phyloP scores from a whole-genome alignment of 2,113 vertebrate genomes.

The Perca fluviatilis region DNA sequence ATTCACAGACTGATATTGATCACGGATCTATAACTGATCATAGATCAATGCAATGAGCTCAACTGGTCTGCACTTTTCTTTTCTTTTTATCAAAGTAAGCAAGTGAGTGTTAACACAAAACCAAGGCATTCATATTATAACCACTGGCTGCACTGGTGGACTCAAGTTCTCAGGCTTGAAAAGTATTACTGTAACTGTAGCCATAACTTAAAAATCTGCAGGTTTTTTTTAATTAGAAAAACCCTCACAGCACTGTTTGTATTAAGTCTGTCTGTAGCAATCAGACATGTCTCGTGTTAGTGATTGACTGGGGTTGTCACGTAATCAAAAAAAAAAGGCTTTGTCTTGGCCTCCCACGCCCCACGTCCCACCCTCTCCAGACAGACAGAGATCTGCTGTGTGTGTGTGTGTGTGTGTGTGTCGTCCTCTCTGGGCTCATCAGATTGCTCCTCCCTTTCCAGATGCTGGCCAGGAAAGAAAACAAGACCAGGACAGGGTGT shows the following conservation, averaged over 20 bases:
- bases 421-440: conserved; percentile 34
- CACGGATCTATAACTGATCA: not conserved
- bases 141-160: not conserved
- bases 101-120: not conserved
- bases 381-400: conserved; percentile 43
- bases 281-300: conserved; percentile 23
- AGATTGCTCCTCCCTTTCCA: conserved; percentile 32
- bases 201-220: not conserved
- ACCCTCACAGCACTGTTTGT: not conserved
- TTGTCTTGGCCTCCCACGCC: conserved; percentile 37
- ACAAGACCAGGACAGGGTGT: conserved; percentile 34
- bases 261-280: conserved; percentile 4
- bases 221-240: not conserved
- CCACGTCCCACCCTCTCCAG: conserved; percentile 38
- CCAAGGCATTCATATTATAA: not conserved
- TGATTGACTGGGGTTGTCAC: conserved; percentile 24
- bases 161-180: not conserved
- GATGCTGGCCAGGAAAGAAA: conserved; percentile 35
- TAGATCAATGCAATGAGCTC: not conserved
- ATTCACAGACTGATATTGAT: not conserved
- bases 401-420: not conserved
- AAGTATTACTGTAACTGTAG: not conserved
- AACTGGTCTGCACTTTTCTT: not conserved
- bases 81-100: not conserved
- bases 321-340: conserved; percentile 41